Conservation (phyloP, 2,888 invertebrate genomes). For the Drosophila mettleri region DNA sequence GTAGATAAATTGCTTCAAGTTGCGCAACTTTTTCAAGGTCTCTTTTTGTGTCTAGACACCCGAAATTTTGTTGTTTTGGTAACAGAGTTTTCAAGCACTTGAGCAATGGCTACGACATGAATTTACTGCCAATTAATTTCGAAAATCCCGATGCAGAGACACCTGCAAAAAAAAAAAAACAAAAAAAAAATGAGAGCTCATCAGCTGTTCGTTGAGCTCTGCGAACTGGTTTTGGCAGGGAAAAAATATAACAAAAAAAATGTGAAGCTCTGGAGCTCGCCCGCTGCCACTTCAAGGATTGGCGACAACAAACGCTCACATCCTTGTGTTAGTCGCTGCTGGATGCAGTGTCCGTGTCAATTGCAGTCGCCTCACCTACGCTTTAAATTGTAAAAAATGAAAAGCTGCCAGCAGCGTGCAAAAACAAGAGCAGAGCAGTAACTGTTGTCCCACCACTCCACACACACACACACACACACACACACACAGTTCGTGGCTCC, state of each 20-base stretch:
- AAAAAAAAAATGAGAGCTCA: constrained; percentile 24
- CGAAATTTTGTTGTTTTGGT: constrained; percentile 56
- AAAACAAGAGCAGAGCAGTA: constrained; percentile 51
- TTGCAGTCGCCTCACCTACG: constrained; percentile 74
- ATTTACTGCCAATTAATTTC: constrained; percentile 64
- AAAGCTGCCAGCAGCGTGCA: constrained; percentile 64
- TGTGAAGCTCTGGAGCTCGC: constrained; percentile 24
- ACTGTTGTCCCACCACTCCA: constrained; percentile 10
- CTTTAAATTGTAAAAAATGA: constrained; percentile 72
- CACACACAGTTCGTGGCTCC: neutral
- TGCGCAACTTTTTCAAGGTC: constrained; percentile 41
- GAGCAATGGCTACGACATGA: constrained; percentile 40
- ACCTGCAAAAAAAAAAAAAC: constrained; percentile 10
- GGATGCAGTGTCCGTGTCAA: constrained; percentile 72
- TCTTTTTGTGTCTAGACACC: constrained; percentile 46
- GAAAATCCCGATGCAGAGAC: constrained; percentile 38
- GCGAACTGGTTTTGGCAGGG: neutral
- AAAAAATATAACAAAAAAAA: neutral
- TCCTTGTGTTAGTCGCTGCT: constrained; percentile 27
- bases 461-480: constrained; percentile 1
- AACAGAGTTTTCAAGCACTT: constrained; percentile 45
- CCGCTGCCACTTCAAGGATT: constrained; percentile 33
- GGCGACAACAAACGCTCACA: constrained; percentile 34
- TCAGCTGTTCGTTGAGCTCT: constrained; percentile 21
- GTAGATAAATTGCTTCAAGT: constrained; percentile 27